Percentiles rank a stretch among this genome's conserved stretches.
Conservation (phyloP, 2,797 vertebrate genomes). For the Psittacula derbiana region DNA sequence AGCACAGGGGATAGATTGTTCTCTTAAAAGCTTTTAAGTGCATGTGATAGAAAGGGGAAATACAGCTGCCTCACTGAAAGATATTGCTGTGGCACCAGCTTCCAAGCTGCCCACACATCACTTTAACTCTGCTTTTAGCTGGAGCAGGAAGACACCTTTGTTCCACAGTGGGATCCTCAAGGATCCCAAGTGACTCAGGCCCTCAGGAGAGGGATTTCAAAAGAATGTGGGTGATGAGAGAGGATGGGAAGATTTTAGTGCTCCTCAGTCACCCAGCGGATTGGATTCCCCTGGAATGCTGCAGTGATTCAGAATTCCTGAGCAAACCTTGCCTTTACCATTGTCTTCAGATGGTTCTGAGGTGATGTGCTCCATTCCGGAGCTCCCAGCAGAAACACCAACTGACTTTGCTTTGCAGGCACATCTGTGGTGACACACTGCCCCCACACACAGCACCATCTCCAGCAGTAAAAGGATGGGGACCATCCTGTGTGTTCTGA, state of each 20-base stretch:
- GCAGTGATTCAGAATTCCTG: accelerated
- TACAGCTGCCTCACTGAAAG: constrained; percentile 42
- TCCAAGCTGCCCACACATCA: constrained; percentile 18
- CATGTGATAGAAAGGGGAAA: constrained; percentile 46
- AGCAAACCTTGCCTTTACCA: accelerated
- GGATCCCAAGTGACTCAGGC: neutral
- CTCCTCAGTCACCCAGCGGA: neutral
- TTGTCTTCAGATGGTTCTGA: accelerated
- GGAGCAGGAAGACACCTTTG: neutral
- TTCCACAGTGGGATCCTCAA: neutral
- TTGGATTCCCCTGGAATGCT: neutral
- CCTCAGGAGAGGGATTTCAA: neutral
- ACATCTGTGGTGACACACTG: neutral
- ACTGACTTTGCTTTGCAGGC: neutral
- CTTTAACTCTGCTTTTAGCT: neutral
- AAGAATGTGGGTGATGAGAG: neutral
- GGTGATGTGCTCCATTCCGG: accelerated
- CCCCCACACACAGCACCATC: neutral
- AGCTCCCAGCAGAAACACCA: neutral
- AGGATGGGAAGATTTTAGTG: neutral
- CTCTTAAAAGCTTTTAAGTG: constrained; percentile 73
- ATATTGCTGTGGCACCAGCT: constrained; percentile 15
- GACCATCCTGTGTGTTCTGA: accelerated
- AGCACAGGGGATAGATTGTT: constrained; percentile 42
- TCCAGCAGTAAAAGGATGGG: neutral